Percentiles rank a stretch among this genome's conserved stretches.
phyloP scores from a whole-genome alignment of 2,797 vertebrate species.

The Poeciliopsis gracilis region DNA sequence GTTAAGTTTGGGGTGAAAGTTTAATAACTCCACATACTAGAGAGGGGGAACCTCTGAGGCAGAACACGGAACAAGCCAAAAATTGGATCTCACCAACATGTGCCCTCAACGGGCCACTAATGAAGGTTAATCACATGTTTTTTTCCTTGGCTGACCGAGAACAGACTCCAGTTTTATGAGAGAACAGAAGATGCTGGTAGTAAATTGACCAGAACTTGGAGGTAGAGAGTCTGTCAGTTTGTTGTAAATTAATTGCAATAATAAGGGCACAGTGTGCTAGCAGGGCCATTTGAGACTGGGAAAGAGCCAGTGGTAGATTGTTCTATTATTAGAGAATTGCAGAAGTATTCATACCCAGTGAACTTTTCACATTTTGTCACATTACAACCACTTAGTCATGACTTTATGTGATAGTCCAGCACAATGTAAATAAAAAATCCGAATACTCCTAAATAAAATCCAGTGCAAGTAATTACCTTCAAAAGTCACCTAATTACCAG shows the following conservation, averaged over 20 bases:
- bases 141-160: slow-evolving; percentile 73
- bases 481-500: neutral
- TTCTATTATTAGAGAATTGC: neutral
- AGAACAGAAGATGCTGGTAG: slow-evolving; percentile 35
- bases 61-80: slow-evolving; percentile 55
- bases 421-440: neutral
- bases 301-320: neutral
- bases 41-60: slow-evolving; percentile 44
- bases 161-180: slow-evolving; percentile 72
- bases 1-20: slow-evolving; percentile 35
- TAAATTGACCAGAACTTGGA: slow-evolving; percentile 65
- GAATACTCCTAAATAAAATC: neutral
- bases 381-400: neutral
- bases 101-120: slow-evolving; percentile 77
- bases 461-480: neutral
- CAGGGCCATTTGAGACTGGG: neutral
- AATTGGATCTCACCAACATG: slow-evolving; percentile 75
- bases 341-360: neutral
- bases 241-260: slow-evolving; percentile 48
- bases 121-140: slow-evolving; percentile 71
- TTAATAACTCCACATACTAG: slow-evolving; percentile 52
- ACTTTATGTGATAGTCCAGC: neutral
- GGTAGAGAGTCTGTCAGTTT: slow-evolving; percentile 46
- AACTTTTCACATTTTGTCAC: neutral
- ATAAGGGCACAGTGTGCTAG: neutral